Evolutionary conservation across 2,888 invertebrate genomes (phyloP).

Genomic region (Dicyrtoma fusca): DNA sequence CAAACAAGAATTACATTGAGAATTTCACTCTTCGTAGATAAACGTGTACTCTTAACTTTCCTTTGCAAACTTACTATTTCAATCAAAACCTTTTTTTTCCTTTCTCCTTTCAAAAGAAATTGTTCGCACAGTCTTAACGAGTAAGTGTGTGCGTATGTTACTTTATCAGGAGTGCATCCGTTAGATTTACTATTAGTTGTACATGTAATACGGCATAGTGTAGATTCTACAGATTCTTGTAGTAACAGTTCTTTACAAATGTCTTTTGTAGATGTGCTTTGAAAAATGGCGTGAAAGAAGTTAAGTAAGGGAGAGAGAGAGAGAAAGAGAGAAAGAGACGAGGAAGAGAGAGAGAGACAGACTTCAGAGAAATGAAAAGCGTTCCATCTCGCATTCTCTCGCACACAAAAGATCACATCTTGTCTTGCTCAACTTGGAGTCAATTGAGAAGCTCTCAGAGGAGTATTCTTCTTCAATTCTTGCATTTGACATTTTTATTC

Average conservation of each 20-base stretch:
- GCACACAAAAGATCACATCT: slow-evolving; percentile 32
- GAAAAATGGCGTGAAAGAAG: slow-evolving; percentile 19
- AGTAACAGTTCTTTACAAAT: slow-evolving; percentile 16
- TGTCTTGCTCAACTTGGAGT: slow-evolving; percentile 29
- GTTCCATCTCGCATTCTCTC: slow-evolving; percentile 30
- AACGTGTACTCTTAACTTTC: neutral
- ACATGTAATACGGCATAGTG: neutral
- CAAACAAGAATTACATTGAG: slow-evolving; percentile 6
- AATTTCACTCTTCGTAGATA: neutral
- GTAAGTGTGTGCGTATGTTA: neutral
- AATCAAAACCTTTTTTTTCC: slow-evolving; percentile 5
- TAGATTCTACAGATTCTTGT: neutral
- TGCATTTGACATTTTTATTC: slow-evolving; percentile 31
- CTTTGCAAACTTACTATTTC: slow-evolving; percentile 2
- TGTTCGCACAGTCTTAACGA: too few species aligned
- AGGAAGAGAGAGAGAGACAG: slow-evolving; percentile 12
- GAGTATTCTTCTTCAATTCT: slow-evolving; percentile 14
- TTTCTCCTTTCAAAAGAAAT: neutral
- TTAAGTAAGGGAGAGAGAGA: slow-evolving; percentile 28
- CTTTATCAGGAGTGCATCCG: neutral
- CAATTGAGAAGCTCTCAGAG: slow-evolving; percentile 23
- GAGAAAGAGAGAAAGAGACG: slow-evolving; percentile 17
- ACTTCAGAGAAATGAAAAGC: slow-evolving; percentile 26
- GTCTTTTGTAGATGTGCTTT: slow-evolving; percentile 24
- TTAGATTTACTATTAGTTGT: too few species aligned